phyloP scores from a whole-genome alignment of 2,888 invertebrate genomes.

The Cordilura impudica region DNA sequence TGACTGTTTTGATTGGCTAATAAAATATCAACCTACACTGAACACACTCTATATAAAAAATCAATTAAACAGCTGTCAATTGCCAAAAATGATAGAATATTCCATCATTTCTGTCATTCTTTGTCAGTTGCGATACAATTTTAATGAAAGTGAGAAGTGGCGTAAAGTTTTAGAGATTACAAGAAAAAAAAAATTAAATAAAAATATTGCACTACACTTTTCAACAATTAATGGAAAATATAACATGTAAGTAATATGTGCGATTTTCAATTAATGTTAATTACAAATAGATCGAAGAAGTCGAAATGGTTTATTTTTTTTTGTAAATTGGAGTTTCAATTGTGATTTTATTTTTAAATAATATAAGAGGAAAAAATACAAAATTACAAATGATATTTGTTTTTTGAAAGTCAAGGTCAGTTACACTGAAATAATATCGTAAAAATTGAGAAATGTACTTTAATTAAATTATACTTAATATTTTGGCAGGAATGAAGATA shows the following conservation, averaged over 20 bases:
- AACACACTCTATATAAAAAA: background rate
- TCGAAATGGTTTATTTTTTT: background rate
- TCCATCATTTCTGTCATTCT: too few species aligned
- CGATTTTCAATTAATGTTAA: background rate
- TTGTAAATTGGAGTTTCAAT: background rate
- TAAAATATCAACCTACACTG: too few species aligned
- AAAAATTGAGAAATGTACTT: background rate
- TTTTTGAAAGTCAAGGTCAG: constrained; percentile 44
- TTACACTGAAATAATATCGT: background rate
- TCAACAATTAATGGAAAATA: constrained; percentile 14
- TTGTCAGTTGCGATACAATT: constrained; percentile 25
- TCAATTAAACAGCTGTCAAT: constrained; percentile 18
- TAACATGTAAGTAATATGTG: constrained; percentile 35
- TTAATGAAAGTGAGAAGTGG: background rate
- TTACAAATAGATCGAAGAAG: background rate
- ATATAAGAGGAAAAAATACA: background rate
- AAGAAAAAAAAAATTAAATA: constrained; percentile 25
- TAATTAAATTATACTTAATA: background rate
- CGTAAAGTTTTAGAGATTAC: background rate
- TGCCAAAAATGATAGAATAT: too few species aligned
- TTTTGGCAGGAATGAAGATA: background rate
- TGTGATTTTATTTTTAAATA: constrained; percentile 19
- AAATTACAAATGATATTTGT: constrained; percentile 1
- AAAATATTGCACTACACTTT: background rate
- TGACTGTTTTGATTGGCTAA: too few species aligned